These are phyloP conservation scores for Crambe crambe DNA, from an alignment of 37 sponge, comb jelly and placozoan species.

Conservation along the genomic window DNA sequence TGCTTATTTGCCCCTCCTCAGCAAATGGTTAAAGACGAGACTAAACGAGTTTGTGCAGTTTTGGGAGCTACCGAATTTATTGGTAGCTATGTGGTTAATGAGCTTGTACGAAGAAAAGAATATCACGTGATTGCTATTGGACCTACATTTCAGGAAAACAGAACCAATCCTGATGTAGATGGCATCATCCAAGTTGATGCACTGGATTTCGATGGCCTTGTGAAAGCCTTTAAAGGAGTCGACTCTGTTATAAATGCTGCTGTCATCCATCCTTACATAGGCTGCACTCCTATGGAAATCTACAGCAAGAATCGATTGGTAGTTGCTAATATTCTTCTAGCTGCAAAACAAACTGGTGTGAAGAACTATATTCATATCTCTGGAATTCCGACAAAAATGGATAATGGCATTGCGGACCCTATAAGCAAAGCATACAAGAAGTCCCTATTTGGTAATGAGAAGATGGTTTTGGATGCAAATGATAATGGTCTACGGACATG, in stretches of 20 bases:
- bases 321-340: slow-evolving; percentile 31
- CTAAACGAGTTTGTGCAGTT: slow-evolving; percentile 68
- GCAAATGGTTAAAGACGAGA: neutral
- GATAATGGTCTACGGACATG: slow-evolving; percentile 54
- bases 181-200: slow-evolving; percentile 71
- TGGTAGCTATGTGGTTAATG: slow-evolving; percentile 69
- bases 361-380: slow-evolving; percentile 50
- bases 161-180: slow-evolving; percentile 54
- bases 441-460: slow-evolving; percentile 7
- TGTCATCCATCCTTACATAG: slow-evolving; percentile 49
- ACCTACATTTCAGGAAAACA: slow-evolving; percentile 29
- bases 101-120: slow-evolving; percentile 32
- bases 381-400: neutral
- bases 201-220: slow-evolving; percentile 60
- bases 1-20: slow-evolving; percentile 8
- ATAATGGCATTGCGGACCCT: neutral
- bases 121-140: slow-evolving; percentile 72
- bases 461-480: slow-evolving; percentile 22
- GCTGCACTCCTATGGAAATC: slow-evolving; percentile 24
- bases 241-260: slow-evolving; percentile 66
- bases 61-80: slow-evolving; percentile 72
- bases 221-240: slow-evolving; percentile 58
- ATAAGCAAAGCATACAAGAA: slow-evolving; percentile 15
- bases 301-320: slow-evolving; percentile 51
- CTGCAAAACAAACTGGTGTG: slow-evolving; percentile 52